Evolutionary conservation across 92 coral and sea anemone genomes (phyloP).

Genomic region (Hydrozoanthus gracilis): DNA sequence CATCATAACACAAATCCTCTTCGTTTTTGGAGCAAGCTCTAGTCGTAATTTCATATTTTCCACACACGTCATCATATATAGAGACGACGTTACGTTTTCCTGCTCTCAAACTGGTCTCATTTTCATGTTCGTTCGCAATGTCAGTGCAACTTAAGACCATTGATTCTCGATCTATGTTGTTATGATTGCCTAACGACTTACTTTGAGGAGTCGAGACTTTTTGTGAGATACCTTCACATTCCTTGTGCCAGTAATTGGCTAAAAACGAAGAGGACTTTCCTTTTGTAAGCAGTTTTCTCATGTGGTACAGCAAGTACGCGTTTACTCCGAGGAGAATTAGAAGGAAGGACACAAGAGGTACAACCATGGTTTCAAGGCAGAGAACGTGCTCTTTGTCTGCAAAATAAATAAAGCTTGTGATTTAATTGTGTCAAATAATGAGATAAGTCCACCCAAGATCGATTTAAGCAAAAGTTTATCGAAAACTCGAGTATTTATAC

Average conservation of each 20-base stretch:
- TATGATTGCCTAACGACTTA: not conserved
- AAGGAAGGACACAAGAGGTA: not conserved
- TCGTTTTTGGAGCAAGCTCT: not conserved
- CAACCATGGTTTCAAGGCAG: too few species aligned
- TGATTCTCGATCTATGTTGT: not conserved
- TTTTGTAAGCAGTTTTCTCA: not conserved
- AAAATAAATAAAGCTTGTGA: too few species aligned
- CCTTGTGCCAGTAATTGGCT: not conserved
- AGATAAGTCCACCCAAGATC: too few species aligned
- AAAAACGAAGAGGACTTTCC: not conserved
- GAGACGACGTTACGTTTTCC: not conserved
- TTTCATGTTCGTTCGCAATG: too few species aligned
- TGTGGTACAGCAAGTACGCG: not conserved
- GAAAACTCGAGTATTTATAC: too few species aligned
- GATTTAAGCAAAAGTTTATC: too few species aligned
- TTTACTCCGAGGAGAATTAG: not conserved
- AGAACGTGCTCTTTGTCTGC: too few species aligned
- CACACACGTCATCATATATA: constrained; percentile 8
- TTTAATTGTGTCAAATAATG: too few species aligned
- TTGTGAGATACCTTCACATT: too few species aligned
- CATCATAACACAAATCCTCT: not conserved
- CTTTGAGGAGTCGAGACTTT: not conserved
- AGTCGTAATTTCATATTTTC: too few species aligned
- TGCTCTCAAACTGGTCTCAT: not conserved
- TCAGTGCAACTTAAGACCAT: too few species aligned